Base-by-base conservation (phyloP, 2,797 vertebrate genomes). In the Petrocephalus schoutedeni region DNA sequence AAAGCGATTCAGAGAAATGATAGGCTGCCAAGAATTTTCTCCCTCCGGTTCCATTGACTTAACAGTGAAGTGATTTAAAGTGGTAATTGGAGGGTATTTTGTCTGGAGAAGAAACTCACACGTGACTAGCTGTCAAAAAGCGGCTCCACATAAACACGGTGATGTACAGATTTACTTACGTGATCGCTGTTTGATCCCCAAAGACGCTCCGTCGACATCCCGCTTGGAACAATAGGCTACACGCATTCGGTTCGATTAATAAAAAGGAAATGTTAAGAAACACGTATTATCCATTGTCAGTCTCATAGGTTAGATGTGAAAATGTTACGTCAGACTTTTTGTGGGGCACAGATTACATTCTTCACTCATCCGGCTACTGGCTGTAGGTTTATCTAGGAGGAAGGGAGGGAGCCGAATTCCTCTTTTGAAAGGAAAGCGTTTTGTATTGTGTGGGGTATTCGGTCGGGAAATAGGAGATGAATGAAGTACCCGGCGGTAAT, bases 401-500 rank as follows among this genome's bases (percentile, higher is more conserved):
- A 87, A 74, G 88, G 89, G 90, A 92, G 89, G 90, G 87, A 64
- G 67, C 54, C 86, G 74, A 58, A 85, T 88, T 90, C 74, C 77
- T 88, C 64, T 86, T 64, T 89, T 53, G 45, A 86, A 87, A 90
- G 86, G 89, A 90, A 89, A 56, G 67, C 89, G 90, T 90, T 90
- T 87, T 87, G 90, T 90, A 88, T 90, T 87, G 67, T 89, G 88
- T 87, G 90, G 90, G 83, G 85, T 86, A 87, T 90, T 90, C 90
- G 82, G 71, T 80, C 56, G 19, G 77, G 67, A 88, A 89, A 91
- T 88, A 87, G 90, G 90, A 90, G 91, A 90, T 87, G 87, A 89
- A 80, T 57, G 86, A 89, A 91, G 85, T 90, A 87, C 87, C 91
- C 83, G 21, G 49, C 77, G 89, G 89, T 87, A 80, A 87, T 45